phyloP scores from a whole-genome alignment of 2,113 vertebrate species.

The Mesoclemmys tuberculata region DNA sequence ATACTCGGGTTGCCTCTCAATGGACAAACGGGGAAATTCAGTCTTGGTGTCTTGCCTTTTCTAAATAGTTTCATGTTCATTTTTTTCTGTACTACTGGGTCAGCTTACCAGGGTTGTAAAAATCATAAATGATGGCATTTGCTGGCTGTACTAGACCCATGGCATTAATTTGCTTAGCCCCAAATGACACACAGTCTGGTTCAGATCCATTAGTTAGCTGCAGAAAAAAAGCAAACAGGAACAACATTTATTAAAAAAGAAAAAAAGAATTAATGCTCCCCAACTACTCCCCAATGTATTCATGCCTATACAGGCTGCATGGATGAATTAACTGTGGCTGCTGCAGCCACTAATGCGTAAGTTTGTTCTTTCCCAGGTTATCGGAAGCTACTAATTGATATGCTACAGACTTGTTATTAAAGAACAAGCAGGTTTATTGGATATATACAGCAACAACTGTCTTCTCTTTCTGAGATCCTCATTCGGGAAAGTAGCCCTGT shows the following conservation, averaged over 20 bases:
- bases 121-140: conserved; percentile 77
- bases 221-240: not conserved
- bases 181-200: conserved; percentile 69
- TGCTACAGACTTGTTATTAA: not conserved
- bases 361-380: not conserved
- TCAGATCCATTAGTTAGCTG: conserved; percentile 63
- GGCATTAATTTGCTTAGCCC: conserved; percentile 75
- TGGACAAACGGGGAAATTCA: not conserved
- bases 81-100: not conserved
- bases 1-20: not conserved
- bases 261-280: not conserved
- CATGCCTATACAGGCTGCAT: not conserved
- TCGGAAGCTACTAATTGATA: not conserved
- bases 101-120: conserved; percentile 78
- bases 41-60: not conserved
- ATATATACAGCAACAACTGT: not conserved
- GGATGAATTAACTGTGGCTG: not conserved
- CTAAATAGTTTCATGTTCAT: not conserved
- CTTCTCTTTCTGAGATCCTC: not conserved
- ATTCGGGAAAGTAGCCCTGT: not conserved
- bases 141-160: conserved; percentile 81
- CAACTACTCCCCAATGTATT: not conserved
- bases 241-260: not conserved
- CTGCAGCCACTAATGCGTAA: not conserved
- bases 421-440: not conserved